phyloP scores from a whole-genome alignment of 2,888 invertebrate genomes.

The Teleiodes luculella region DNA sequence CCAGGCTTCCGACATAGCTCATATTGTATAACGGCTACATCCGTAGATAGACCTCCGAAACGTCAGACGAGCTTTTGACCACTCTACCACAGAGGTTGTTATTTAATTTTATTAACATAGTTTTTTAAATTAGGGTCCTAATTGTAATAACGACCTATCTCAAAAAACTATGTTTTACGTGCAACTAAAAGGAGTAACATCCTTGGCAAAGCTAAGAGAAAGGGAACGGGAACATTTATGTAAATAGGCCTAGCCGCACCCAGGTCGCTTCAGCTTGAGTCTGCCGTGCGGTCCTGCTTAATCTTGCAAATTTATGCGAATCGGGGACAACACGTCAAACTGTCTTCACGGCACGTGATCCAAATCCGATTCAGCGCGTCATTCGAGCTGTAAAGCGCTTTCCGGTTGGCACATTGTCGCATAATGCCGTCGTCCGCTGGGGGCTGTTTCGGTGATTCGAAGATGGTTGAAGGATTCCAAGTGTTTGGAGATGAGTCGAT shows the following conservation, averaged over 20 bases:
- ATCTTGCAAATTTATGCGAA: slow-evolving; percentile 78
- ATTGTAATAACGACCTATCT: too few relatives aligned
- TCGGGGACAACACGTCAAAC: slow-evolving; percentile 71
- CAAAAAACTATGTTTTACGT: too few relatives aligned
- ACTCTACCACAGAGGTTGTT: too few relatives aligned
- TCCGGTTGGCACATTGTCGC: slow-evolving; percentile 70
- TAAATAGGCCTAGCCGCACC: slow-evolving; percentile 57
- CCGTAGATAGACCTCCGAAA: too few relatives aligned
- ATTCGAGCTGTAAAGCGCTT: slow-evolving; percentile 71
- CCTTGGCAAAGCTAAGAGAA: slow-evolving; percentile 29
- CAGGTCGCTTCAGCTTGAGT: slow-evolving; percentile 29
- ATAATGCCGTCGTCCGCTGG: slow-evolving; percentile 60
- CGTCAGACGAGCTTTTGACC: too few relatives aligned
- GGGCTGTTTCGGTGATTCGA: slow-evolving; percentile 38
- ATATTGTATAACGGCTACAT: too few relatives aligned
- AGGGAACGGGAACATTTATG: slow-evolving; percentile 56
- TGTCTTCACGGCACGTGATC: slow-evolving; percentile 72
- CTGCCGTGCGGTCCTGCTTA: slow-evolving; percentile 51
- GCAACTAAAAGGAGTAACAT: background rate
- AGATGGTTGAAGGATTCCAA: background rate
- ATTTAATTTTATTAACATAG: too few relatives aligned
- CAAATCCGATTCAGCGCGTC: slow-evolving; percentile 71
- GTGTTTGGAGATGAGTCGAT: too few relatives aligned
- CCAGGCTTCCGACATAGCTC: too few relatives aligned
- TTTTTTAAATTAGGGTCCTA: too few relatives aligned